Base-by-base conservation (phyloP, 2,113 vertebrate genomes). In the Tachysurus fulvidraco region DNA sequence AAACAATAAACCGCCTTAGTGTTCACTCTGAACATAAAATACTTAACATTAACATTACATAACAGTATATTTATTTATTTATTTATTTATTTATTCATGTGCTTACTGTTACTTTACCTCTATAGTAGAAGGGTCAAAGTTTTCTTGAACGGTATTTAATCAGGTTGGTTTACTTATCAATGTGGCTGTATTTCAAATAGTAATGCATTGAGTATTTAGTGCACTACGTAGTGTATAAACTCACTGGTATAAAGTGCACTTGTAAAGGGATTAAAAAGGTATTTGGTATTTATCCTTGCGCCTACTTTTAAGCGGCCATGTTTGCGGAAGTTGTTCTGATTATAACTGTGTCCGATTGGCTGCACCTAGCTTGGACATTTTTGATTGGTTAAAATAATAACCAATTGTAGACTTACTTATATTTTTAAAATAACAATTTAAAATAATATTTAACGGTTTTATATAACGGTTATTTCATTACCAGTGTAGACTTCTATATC, bases 281-380 rank as follows among this genome's bases (percentile, higher is more conserved):
- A 57, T 83, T 83, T 83, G 30, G 21, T 50, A 28, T 46, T 69
- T 8, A 8, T 23, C 12, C 57, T 17, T 4, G 28, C 16, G 23
- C n/a, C 46, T 8, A 0, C 0, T 30, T 9, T 14, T 57, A 1
- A 30, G 28, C 76, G 9, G 84, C 76, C 84, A 69, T 86, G 8
- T 67, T 69, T 71, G 79, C 79, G 85, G 85, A 86, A 82, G 85
- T 82, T 23, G 12, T 50, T 73, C 9, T 30, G 52, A 65, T 50
- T 46, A 41, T 44, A 7, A 0, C 54, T 30, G 55, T 4, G 52
- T 0, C 85, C 62, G 79, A 86, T 86, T 82, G 79, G 79, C 65
- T 86, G 44, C 25, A 9, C 10, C 11, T 82, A 46, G 6, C 19
- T 55, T 54, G 4, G 67, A 12, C n/a, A 13, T 4, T 73, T 28